Percentiles rank a stretch among this genome's conserved stretches.
Evolutionary conservation across 2,888 invertebrate species (phyloP).

Genomic region (Enoplolaimus lenunculus): DNA sequence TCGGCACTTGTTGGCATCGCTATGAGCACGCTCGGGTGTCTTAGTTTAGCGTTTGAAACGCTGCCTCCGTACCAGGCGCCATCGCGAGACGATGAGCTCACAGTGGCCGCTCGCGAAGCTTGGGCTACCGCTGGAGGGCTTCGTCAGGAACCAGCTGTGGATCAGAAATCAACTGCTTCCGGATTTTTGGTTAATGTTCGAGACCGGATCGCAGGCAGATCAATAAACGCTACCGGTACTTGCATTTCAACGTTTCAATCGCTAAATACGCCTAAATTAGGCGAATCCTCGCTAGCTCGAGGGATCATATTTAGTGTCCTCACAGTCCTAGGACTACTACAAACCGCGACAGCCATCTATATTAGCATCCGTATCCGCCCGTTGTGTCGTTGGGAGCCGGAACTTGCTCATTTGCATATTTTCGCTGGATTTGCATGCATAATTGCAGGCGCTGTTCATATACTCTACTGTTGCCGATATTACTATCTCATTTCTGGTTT

Average conservation of each 20-base stretch:
- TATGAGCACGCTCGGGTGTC: background rate
- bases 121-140: too few relatives aligned
- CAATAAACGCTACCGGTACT: background rate
- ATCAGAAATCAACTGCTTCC: too few relatives aligned
- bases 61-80: too few relatives aligned
- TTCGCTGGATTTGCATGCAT: background rate
- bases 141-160: too few relatives aligned
- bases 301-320: background rate
- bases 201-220: background rate
- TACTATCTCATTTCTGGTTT: conserved; percentile 6
- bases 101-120: too few relatives aligned
- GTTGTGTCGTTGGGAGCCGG: conserved; percentile 7
- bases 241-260: background rate
- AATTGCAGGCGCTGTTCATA: conserved; percentile 10
- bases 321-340: background rate
- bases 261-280: too few relatives aligned
- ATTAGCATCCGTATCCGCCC: background rate
- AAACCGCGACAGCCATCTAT: background rate
- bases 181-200: too few relatives aligned
- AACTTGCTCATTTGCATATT: conserved; percentile 15
- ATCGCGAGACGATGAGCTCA: too few relatives aligned
- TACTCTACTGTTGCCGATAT: conserved; percentile 12
- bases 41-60: background rate
- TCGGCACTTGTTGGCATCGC: background rate
- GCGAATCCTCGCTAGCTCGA: too few relatives aligned